Base-by-base conservation (phyloP, 2,888 invertebrate genomes). In the Eulithis testata region DNA sequence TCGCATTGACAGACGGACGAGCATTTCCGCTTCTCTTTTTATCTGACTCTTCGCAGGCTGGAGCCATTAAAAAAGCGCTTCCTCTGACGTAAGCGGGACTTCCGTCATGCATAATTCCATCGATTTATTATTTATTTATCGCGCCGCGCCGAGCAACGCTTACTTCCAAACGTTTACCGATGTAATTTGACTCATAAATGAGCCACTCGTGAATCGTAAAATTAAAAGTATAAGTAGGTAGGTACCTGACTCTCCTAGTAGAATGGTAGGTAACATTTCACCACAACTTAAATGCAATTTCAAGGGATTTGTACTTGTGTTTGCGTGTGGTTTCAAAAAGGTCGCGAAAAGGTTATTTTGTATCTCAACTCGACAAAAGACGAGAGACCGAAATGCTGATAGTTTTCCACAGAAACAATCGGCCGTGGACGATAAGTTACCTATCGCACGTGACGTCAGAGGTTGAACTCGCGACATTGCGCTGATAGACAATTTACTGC, bases 21-120 rank as follows among this genome's bases (percentile, higher is more conserved):
- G 84, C 86, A 85, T 88, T 90, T 91, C 90, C 91, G 90, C 84
- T 90, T 86, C 84, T 89, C 87, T 88, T 87, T 89, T 87, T 89
- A 84, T 85, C 81, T 76, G 61, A 73, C 75, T 75, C 63, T 71
- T 72, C 70, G 69, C 70, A 66, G 73, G 69, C 71, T 77, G 68
- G 70, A 76, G 73, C 70, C 77, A 79, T 75, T 79, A 78, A 80
- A 78, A 75, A 76, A 78, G 67, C 75, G 71, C 75, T 83, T 87
- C 85, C 87, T 86, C 80, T 86, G 86, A 87, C 86, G 86, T 83
- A 82, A 86, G 70, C 78, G 60, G 70, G 71, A 74, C 79, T 82
- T 84, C 83, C 82, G 81, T 81, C 81, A 78, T 79, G 77, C 76
- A 79, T 81, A 74, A 84, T 81, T 80, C 74, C 70, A 71, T 73